Percentiles rank a stretch among this genome's conserved stretches.
Conservation (phyloP, 2,113 vertebrate species). For the Catharus minimus region DNA sequence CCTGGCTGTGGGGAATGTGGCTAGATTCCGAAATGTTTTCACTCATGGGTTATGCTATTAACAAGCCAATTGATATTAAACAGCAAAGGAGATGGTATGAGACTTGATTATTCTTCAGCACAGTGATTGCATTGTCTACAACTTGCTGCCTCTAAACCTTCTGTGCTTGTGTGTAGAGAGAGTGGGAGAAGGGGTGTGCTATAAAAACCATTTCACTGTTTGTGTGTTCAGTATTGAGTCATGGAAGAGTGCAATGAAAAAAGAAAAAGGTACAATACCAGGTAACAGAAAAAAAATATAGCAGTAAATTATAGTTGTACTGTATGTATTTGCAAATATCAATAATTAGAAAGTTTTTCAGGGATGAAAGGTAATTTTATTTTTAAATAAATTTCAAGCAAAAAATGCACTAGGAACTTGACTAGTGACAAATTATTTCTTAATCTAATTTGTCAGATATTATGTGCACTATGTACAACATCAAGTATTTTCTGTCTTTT, state of each 20-base stretch:
- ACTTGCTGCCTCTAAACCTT: conserved; percentile 5
- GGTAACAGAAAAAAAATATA: not conserved
- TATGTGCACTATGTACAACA: not conserved
- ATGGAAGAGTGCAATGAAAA: not conserved
- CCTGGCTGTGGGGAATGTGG: conserved; percentile 83
- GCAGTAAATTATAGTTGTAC: not conserved
- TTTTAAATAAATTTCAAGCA: not conserved
- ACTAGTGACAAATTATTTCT: not conserved
- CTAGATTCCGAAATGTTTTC: conserved; percentile 84
- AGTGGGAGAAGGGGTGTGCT: not conserved
- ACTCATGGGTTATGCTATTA: conserved; percentile 89
- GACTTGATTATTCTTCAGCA: conserved; percentile 53
- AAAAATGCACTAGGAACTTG: not conserved
- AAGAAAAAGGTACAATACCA: not conserved
- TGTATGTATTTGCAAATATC: not conserved
- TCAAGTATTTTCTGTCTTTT: not conserved
- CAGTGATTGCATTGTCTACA: conserved; percentile 1
- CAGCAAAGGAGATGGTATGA: conserved; percentile 88
- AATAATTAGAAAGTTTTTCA: not conserved
- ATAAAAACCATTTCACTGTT: not conserved
- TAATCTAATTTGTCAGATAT: not conserved
- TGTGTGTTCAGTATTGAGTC: not conserved
- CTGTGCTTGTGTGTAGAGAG: not conserved
- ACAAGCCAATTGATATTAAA: conserved; percentile 97
- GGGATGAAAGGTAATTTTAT: not conserved